Conservation (phyloP, 2,797 vertebrate genomes). For the Halcyon chelicuti region DNA sequence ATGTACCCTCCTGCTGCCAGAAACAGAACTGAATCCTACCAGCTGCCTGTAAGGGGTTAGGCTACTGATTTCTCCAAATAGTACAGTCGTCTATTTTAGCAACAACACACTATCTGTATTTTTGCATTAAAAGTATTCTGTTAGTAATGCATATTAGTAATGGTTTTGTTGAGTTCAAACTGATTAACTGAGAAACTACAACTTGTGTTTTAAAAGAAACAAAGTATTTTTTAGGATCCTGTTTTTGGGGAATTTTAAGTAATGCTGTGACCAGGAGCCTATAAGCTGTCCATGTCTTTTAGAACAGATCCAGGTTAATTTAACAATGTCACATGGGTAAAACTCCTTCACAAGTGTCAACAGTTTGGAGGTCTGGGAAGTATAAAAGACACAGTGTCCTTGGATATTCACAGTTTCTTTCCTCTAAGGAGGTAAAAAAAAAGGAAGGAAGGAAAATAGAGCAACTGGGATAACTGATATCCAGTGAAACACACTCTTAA, state of each 20-base stretch:
- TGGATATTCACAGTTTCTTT: neutral
- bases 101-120: neutral
- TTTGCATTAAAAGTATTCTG: neutral
- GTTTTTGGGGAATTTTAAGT: neutral
- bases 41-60: constrained; percentile 41
- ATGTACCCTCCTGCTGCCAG: constrained; percentile 59
- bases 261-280: neutral
- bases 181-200: neutral
- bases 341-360: neutral
- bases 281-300: neutral
- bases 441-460: neutral
- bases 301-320: constrained; percentile 1
- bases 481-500: neutral
- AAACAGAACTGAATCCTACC: constrained; percentile 52
- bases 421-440: neutral
- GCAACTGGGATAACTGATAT: neutral
- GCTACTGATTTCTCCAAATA: neutral
- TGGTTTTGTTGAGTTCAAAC: neutral
- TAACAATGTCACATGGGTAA: neutral
- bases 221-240: neutral
- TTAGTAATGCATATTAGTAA: neutral
- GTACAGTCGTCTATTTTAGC: neutral
- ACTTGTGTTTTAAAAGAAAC: neutral
- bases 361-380: neutral
- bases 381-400: neutral